Conservation (phyloP, 2,888 invertebrate genomes). For the Andrena minutula region DNA sequence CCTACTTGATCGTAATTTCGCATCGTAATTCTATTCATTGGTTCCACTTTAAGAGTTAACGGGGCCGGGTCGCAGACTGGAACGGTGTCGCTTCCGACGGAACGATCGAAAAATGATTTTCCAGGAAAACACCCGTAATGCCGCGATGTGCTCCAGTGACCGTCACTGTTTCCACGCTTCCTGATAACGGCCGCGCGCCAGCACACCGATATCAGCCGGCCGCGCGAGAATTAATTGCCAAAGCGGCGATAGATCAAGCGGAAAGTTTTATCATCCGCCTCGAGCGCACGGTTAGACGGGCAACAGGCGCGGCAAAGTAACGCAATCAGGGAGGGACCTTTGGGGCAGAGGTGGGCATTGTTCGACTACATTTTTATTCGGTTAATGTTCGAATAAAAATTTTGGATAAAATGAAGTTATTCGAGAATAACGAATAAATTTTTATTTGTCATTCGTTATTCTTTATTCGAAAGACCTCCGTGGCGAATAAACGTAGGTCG, state of each 20-base stretch:
- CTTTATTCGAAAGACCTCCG: no score
- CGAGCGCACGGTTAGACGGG: slow-evolving; percentile 37
- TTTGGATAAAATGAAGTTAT: no score
- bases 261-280: slow-evolving; percentile 61
- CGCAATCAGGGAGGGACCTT: slow-evolving; percentile 42
- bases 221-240: slow-evolving; percentile 64
- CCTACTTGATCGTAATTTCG: background rate
- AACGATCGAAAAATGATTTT: slow-evolving; percentile 62
- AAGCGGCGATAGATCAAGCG: slow-evolving; percentile 65
- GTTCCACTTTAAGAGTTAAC: background rate
- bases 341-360: slow-evolving; percentile 18
- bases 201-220: slow-evolving; percentile 50
- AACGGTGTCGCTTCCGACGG: slow-evolving; percentile 32
- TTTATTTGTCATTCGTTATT: no score
- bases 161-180: slow-evolving; percentile 58
- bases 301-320: slow-evolving; percentile 17
- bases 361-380: no score
- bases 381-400: no score
- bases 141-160: slow-evolving; percentile 47
- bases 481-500: no score
- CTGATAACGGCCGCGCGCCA: slow-evolving; percentile 57
- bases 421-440: no score
- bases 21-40: background rate
- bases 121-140: slow-evolving; percentile 54
- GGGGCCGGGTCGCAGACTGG: slow-evolving; percentile 2